phyloP scores from a whole-genome alignment of 1,140 invertebrate genomes.

The Pogonomyrmex barbatus region DNA sequence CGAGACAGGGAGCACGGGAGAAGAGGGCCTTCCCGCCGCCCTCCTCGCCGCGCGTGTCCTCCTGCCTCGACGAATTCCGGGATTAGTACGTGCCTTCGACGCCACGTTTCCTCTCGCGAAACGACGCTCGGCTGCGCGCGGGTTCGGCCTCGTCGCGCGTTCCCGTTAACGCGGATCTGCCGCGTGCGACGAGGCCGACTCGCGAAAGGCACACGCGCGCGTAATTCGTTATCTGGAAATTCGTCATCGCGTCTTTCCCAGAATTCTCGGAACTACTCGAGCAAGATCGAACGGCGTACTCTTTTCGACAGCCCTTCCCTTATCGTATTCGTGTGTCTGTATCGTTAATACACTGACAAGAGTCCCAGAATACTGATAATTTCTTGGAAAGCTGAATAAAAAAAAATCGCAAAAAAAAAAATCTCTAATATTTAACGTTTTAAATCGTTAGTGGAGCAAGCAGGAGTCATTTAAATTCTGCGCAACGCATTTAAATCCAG shows the following conservation, averaged over 20 bases:
- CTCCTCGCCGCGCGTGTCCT: background rate
- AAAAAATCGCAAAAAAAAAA: background rate
- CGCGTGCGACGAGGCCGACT: background rate
- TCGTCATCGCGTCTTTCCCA: too few species aligned
- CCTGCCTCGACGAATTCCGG: constrained; percentile 41
- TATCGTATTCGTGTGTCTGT: background rate
- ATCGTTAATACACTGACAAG: background rate
- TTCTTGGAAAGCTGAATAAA: background rate
- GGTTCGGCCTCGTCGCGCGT: background rate
- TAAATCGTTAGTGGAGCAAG: background rate
- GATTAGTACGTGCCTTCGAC: constrained; percentile 52
- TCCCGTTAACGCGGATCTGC: background rate
- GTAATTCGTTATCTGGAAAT: background rate
- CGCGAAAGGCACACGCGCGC: background rate
- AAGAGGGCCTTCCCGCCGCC: background rate
- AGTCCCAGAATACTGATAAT: background rate
- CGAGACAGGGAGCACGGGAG: background rate
- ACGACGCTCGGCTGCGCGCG: background rate
- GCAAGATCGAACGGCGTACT: background rate
- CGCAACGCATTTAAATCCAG: background rate
- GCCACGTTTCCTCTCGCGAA: constrained; percentile 30
- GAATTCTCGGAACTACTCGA: background rate
- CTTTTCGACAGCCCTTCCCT: background rate
- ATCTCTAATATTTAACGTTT: background rate
- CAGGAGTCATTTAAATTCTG: background rate